A percentile compares a stretch with the other conserved stretches of the same genome.
Evolutionary conservation across 2,113 vertebrate species (phyloP).

Genomic region (Esox niger): DNA sequence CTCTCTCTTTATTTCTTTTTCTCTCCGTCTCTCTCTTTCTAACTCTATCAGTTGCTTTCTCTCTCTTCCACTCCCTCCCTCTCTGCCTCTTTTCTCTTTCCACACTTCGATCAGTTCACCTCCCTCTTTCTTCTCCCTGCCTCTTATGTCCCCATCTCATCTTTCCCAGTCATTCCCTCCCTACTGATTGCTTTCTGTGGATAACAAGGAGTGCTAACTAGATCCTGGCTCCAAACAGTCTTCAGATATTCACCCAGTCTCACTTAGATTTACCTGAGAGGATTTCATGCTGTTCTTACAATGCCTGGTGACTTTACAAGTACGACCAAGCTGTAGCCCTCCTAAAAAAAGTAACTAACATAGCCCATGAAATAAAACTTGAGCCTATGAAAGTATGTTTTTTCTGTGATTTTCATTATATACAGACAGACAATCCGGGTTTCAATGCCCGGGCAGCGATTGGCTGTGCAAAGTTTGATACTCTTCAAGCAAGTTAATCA

Average conservation of each 20-base stretch:
- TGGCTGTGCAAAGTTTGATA: too few species aligned
- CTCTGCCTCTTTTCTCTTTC: too few species aligned
- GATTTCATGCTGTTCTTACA: neutral
- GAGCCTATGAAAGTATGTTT: too few species aligned
- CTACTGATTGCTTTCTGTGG: conserved; percentile 35
- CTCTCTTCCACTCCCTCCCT: neutral
- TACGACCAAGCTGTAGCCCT: too few species aligned
- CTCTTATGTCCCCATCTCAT: conserved; percentile 1
- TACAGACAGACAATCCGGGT: too few species aligned
- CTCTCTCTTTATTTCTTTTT: neutral
- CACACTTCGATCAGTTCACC: neutral
- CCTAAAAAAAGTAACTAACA: too few species aligned
- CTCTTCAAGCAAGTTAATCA: too few species aligned
- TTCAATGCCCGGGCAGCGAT: too few species aligned
- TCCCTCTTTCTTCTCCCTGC: neutral
- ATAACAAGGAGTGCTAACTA: conserved; percentile 63
- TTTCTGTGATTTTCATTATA: too few species aligned
- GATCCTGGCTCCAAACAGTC: conserved; percentile 49
- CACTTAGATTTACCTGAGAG: neutral
- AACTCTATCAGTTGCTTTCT: neutral
- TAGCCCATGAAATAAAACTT: too few species aligned
- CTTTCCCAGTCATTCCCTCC: neutral
- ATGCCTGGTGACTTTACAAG: neutral
- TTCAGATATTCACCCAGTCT: conserved; percentile 35
- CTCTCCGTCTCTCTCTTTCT: neutral